A percentile compares a stretch with the other conserved stretches of the same genome.
These are phyloP conservation scores for Agrypnia vestita DNA, from an alignment of 1,140 invertebrate genomes.

Conservation along the genomic window DNA sequence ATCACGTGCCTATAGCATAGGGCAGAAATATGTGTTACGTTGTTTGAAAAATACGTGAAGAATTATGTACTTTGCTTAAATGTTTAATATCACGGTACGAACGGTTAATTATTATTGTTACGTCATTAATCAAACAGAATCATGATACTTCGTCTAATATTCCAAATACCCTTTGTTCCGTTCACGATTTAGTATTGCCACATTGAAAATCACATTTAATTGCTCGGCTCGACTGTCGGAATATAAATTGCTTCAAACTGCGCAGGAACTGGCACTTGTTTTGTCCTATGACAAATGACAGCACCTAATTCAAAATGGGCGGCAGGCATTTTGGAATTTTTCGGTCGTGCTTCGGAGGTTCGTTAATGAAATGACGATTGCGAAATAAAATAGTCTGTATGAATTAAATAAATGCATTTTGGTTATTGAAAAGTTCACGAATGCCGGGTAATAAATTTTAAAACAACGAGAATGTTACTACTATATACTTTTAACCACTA, in stretches of 20 bases:
- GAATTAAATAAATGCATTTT: background rate
- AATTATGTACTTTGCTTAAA: too few relatives aligned
- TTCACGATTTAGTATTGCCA: background rate
- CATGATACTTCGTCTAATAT: too few relatives aligned
- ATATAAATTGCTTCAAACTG: conserved; percentile 5
- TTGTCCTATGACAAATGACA: conserved; percentile 17
- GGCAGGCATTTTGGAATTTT: conserved; percentile 18
- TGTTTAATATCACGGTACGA: too few relatives aligned
- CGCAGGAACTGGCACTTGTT: conserved; percentile 11
- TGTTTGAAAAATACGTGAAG: too few relatives aligned
- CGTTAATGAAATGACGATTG: background rate
- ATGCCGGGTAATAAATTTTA: background rate
- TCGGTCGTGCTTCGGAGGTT: background rate
- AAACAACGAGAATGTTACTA: background rate
- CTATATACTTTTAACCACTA: background rate
- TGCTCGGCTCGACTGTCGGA: background rate
- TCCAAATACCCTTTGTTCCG: background rate
- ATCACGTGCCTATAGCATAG: too few relatives aligned
- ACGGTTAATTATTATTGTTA: too few relatives aligned
- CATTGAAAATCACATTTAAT: background rate
- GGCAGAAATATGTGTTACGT: too few relatives aligned
- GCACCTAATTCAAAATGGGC: conserved; percentile 4
- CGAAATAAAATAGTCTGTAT: conserved; percentile 7
- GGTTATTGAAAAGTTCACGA: conserved; percentile 6
- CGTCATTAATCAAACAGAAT: too few relatives aligned